A percentile compares a stretch with the other conserved stretches of the same genome.
Evolutionary conservation across 1,140 invertebrate species (phyloP).

Genomic region (Drosophila pandora): DNA sequence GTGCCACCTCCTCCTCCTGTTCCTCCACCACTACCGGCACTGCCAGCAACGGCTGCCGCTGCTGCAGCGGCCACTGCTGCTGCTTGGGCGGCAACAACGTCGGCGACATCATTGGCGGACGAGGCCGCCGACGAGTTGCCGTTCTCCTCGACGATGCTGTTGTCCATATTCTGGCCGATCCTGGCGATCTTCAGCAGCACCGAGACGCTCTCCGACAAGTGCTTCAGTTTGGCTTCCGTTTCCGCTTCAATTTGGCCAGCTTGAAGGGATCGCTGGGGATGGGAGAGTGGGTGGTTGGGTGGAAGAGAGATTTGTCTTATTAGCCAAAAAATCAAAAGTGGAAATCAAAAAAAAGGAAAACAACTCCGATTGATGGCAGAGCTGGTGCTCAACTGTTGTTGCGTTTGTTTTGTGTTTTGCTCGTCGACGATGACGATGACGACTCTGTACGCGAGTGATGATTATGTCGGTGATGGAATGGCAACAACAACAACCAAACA

Average conservation of each 20-base stretch:
- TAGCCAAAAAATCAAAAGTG: not conserved
- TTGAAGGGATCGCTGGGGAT: conserved; percentile 58
- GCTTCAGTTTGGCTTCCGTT: conserved; percentile 81
- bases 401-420: conserved; percentile 28
- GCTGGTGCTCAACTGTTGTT: conserved; percentile 21
- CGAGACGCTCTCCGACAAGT: conserved; percentile 83
- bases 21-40: conserved; percentile 25
- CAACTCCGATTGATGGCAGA: not conserved
- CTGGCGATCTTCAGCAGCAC: conserved; percentile 84
- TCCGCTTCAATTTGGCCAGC: conserved; percentile 79
- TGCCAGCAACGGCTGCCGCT: conserved; percentile 34
- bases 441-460: conserved; percentile 6
- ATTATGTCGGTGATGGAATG: conserved; percentile 33
- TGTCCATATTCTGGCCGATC: conserved; percentile 90
- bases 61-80: conserved; percentile 42
- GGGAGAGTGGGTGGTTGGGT: not conserved
- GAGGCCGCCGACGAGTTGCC: conserved; percentile 85
- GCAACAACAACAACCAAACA: conserved; percentile 22
- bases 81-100: conserved; percentile 84
- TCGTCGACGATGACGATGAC: conserved; percentile 26
- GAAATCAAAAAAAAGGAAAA: too few species aligned
- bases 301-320: not conserved
- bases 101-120: conserved; percentile 83
- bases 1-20: not conserved
- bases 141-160: conserved; percentile 94